Evolutionary conservation across 1,140 invertebrate species (phyloP).

Genomic region (Achroia grisella): DNA sequence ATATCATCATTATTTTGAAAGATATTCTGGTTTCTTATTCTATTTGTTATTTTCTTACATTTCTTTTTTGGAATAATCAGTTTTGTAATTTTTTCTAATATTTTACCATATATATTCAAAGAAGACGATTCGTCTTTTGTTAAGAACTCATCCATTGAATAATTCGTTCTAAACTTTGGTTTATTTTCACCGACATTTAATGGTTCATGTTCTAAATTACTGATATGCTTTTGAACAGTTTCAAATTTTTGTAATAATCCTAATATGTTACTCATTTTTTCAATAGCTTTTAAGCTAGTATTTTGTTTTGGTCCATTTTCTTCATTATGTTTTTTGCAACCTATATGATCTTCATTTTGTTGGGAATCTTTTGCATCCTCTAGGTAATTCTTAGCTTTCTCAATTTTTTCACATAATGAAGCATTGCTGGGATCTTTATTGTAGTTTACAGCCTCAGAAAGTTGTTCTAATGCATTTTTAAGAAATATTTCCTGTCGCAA

Average conservation of each 20-base stretch:
- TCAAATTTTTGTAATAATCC: constrained; percentile 47
- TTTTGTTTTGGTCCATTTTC: constrained; percentile 8
- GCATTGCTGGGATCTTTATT: constrained; percentile 41
- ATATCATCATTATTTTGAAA: constrained; percentile 19
- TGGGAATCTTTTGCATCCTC: too few relatives aligned
- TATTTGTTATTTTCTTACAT: constrained; percentile 28
- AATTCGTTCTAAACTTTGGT: not conserved
- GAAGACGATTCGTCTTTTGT: constrained; percentile 20
- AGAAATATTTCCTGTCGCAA: constrained; percentile 54
- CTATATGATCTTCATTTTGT: constrained; percentile 1
- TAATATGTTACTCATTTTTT: constrained; percentile 43
- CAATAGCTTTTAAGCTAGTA: constrained; percentile 12
- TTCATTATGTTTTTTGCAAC: not conserved
- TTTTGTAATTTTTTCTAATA: constrained; percentile 46
- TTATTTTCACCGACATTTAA: constrained; percentile 2
- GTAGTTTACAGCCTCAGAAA: constrained; percentile 38
- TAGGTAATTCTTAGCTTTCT: constrained; percentile 11
- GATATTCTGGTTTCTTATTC: constrained; percentile 30
- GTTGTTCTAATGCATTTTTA: constrained; percentile 50
- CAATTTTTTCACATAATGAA: constrained; percentile 42
- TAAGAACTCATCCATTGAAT: not conserved
- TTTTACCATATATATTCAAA: constrained; percentile 38
- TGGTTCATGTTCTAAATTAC: constrained; percentile 8
- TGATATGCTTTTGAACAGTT: constrained; percentile 29
- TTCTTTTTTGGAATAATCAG: constrained; percentile 32